Evolutionary conservation across 2,113 vertebrate genomes (phyloP).

Genomic region (Oncorhynchus masou): DNA sequence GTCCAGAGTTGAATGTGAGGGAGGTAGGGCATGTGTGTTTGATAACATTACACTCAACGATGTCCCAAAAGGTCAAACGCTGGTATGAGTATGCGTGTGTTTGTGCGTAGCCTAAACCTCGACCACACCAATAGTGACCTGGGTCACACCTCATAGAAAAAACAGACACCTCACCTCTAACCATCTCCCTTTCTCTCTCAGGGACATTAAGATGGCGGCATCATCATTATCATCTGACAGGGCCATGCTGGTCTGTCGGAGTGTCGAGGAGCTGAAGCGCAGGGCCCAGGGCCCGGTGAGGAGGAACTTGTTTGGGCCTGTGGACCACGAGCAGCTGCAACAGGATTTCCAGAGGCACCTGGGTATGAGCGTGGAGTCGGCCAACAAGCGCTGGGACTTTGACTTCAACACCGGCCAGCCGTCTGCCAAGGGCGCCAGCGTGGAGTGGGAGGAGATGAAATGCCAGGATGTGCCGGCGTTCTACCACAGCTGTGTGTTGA

Average conservation of each 20-base stretch:
- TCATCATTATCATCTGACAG: slow-evolving; percentile 31
- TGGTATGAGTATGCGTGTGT: background rate
- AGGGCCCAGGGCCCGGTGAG: slow-evolving; percentile 8
- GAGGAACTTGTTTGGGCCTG: slow-evolving; percentile 76
- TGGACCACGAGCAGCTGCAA: slow-evolving; percentile 74
- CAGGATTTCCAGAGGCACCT: slow-evolving; percentile 74
- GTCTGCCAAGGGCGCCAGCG: background rate
- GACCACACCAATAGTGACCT: background rate
- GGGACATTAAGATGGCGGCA: slow-evolving; percentile 56
- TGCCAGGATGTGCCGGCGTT: slow-evolving; percentile 71
- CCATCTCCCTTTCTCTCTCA: slow-evolving; percentile 24
- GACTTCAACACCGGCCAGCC: slow-evolving; percentile 68
- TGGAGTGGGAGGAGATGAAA: slow-evolving; percentile 75
- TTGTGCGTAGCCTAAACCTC: background rate
- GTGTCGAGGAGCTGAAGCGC: slow-evolving; percentile 45
- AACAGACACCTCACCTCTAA: background rate
- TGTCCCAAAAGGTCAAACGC: slow-evolving; percentile 4
- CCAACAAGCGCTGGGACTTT: slow-evolving; percentile 77
- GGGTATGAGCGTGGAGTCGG: slow-evolving; percentile 51
- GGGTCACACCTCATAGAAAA: slow-evolving; percentile 39
- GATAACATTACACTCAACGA: slow-evolving; percentile 51
- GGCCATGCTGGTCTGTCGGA: background rate
- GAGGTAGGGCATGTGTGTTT: slow-evolving; percentile 42
- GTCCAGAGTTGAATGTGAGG: no score
- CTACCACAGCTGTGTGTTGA: slow-evolving; percentile 67